These are phyloP conservation scores for Petrosia ficiformis DNA, from an alignment of 37 sponge, comb jelly and placozoan species.

Conservation along the genomic window DNA sequence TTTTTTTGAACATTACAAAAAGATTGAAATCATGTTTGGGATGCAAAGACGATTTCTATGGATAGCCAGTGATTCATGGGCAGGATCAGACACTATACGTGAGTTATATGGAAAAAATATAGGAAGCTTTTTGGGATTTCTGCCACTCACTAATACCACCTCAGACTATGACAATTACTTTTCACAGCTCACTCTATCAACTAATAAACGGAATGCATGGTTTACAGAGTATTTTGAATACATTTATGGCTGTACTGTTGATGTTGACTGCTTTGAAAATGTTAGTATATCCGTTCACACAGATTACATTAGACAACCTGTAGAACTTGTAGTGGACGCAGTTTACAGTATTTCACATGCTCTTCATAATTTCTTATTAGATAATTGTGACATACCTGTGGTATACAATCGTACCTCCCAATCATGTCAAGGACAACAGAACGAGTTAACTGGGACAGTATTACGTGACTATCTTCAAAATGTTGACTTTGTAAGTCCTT, in stretches of 20 bases:
- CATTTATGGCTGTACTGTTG: constrained; percentile 37
- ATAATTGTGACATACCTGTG: constrained; percentile 52
- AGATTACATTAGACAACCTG: constrained; percentile 44
- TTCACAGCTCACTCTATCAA: constrained; percentile 43
- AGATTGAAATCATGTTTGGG: background rate
- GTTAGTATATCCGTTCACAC: constrained; percentile 11
- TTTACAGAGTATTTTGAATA: constrained; percentile 64
- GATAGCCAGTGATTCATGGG: constrained; percentile 93
- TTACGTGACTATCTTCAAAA: constrained; percentile 44
- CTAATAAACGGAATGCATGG: constrained; percentile 66
- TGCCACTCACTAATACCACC: constrained; percentile 40
- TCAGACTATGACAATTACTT: constrained; percentile 61
- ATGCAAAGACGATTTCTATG: constrained; percentile 40
- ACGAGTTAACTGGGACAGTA: constrained; percentile 22
- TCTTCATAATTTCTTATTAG: constrained; percentile 53
- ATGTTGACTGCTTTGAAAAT: background rate
- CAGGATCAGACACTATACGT: constrained; percentile 25
- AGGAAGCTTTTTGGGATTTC: constrained; percentile 31
- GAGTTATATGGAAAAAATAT: constrained; percentile 5
- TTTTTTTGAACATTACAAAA: background rate
- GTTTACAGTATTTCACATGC: constrained; percentile 76
- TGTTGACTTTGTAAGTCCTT: constrained; percentile 45
- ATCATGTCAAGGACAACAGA: constrained; percentile 38
- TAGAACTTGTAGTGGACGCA: constrained; percentile 86
- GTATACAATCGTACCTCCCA: constrained; percentile 22